phyloP scores from a whole-genome alignment of 2,113 vertebrate species.

The Orientallactaga bullata region DNA sequence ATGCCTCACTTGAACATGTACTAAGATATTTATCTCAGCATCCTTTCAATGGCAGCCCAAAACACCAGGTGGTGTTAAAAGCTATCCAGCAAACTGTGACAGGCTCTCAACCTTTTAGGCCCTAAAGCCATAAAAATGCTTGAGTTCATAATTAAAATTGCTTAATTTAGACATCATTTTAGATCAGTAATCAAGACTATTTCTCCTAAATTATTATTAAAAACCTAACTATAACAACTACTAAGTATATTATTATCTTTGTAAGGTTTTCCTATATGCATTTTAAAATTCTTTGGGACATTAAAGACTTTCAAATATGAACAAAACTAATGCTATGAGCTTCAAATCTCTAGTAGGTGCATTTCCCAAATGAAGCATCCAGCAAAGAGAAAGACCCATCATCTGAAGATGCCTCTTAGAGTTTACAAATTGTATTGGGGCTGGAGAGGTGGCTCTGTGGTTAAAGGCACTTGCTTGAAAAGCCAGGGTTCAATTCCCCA shows the following conservation, averaged over 20 bases:
- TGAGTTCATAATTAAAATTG: too few relatives aligned
- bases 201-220: conserved; percentile 27
- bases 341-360: not conserved
- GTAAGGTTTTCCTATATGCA: not conserved
- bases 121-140: not conserved
- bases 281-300: conserved; percentile 9
- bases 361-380: not conserved
- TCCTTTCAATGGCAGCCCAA: not conserved
- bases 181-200: not conserved
- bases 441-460: too few relatives aligned
- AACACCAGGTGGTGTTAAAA: not conserved
- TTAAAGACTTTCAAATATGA: not conserved
- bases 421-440: not conserved
- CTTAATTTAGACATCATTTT: conserved; percentile 1
- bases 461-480: too few relatives aligned
- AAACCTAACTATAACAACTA: not conserved
- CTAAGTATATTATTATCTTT: conserved; percentile 20
- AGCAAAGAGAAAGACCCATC: not conserved
- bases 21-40: too few relatives aligned
- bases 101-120: not conserved
- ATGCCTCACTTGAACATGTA: not conserved
- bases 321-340: too few relatives aligned
- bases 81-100: not conserved
- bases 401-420: not conserved
- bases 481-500: too few relatives aligned